Percentiles rank a stretch among this genome's conserved stretches.
Evolutionary conservation across 2,888 invertebrate species (phyloP).

Genomic region (Polydrusus tereticollis): DNA sequence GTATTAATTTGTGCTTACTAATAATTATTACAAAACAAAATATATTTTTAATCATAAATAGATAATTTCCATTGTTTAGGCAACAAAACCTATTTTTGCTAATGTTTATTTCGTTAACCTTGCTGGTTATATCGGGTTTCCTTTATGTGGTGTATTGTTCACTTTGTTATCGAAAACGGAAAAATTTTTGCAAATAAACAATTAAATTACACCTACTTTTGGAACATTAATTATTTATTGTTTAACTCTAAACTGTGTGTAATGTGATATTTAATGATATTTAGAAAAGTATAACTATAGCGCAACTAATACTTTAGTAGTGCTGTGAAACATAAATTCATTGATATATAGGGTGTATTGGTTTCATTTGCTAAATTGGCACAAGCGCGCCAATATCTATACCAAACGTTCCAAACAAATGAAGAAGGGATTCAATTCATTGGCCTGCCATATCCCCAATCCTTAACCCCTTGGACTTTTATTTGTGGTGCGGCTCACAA

Average conservation of each 20-base stretch:
- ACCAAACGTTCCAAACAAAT: too few relatives aligned
- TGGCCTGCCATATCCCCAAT: too few relatives aligned
- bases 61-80: constrained; percentile 1
- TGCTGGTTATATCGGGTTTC: constrained; percentile 10
- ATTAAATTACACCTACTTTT: constrained; percentile 16
- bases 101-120: constrained; percentile 11
- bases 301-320: neutral
- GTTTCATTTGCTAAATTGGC: too few relatives aligned
- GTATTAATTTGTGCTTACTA: too few relatives aligned
- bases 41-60: neutral
- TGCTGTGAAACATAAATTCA: too few relatives aligned
- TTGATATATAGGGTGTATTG: too few relatives aligned
- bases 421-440: too few relatives aligned
- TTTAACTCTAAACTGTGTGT: neutral
- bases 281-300: neutral
- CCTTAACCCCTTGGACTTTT: too few relatives aligned
- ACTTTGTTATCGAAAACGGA: constrained; percentile 23
- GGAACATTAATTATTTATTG: neutral
- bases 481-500: too few relatives aligned
- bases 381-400: too few relatives aligned
- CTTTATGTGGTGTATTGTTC: constrained; percentile 9
- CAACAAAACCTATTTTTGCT: constrained; percentile 9
- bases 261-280: neutral
- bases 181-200: constrained; percentile 23
- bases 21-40: constrained; percentile 2